Evolutionary conservation across 1,140 invertebrate genomes (phyloP), one percentile per base, ranked within the genome.

Genomic region (Drosophila chauvacae): DNA sequence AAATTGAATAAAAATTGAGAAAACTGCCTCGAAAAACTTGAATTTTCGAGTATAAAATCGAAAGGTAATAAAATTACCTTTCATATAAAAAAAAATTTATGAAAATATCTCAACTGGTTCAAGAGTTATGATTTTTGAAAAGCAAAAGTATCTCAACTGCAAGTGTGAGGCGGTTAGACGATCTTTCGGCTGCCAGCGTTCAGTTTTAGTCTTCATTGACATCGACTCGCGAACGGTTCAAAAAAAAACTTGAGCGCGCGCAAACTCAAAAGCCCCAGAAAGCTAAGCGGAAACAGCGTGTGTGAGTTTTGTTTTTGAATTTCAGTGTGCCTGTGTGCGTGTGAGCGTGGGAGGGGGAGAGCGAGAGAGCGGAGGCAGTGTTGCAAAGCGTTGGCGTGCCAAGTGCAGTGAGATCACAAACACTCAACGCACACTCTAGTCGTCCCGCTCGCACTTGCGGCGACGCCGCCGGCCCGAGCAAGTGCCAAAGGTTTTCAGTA

Each of bases 151-250:
- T n/a, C n/a, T n/a, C n/a, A n/a, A n/a, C n/a, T n/a, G n/a, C n/a
- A n/a, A n/a, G n/a, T n/a, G 23, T 23, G 23, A 87, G 84, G 84
- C 84, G 80, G 84, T 87, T 87, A 73, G 72, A 56, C 74, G 63
- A 77, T 77, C 74, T 56, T 30, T 39, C 53, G 20, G 20, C 35
- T n/a, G 35, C 18, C 14, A 7, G 50, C 42, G 63, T 62, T 88
- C 90, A 91, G 3, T 28, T 28, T 20, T 1, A 20, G 84, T 91
- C 79, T 80, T 48, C 59, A 76, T 59, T 62, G 69, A 77, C 66
- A 74, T 60, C 76, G 57, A 74, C 70, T 76, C 73, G 66, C 39
- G 71, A 83, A 70, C 85, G 68, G 81, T 90, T 78, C 81, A 85
- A 82, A 90, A 55, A 84, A 26, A 39, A 70, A 53, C 50, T 66